These are phyloP conservation scores for Phragmatobia fuliginosa DNA, from an alignment of 2,888 invertebrate genomes.

Conservation along the genomic window DNA sequence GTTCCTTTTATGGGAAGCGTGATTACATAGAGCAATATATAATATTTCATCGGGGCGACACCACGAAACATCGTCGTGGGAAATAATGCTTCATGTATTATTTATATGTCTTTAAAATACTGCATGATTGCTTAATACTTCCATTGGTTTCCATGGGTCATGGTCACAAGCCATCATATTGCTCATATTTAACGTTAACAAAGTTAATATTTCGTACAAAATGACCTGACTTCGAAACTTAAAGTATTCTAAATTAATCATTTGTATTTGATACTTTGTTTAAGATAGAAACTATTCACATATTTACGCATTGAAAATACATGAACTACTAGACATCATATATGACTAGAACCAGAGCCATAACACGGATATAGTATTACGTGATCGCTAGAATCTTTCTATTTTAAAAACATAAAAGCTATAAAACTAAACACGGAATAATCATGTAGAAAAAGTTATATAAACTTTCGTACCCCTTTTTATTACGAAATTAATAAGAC, in stretches of 20 bases:
- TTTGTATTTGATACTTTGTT: not conserved
- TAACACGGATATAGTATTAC: not conserved
- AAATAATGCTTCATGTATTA: constrained; percentile 10
- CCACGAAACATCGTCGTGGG: constrained; percentile 3
- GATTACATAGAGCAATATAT: not conserved
- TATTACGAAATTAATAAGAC: not conserved
- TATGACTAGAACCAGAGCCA: not conserved
- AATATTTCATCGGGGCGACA: constrained; percentile 6
- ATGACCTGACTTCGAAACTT: not conserved
- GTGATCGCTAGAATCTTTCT: not conserved
- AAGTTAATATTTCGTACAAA: not conserved
- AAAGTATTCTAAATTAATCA: not conserved
- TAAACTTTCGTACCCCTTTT: not conserved
- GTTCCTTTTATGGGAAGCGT: not conserved
- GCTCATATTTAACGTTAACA: not conserved
- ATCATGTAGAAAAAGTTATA: not conserved
- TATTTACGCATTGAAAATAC: not conserved
- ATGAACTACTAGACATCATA: not conserved
- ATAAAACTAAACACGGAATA: not conserved
- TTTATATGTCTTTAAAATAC: constrained; percentile 5
- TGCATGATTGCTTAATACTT: not conserved
- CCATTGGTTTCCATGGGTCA: not conserved
- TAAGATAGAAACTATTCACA: not conserved
- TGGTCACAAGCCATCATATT: not conserved
- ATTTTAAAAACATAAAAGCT: not conserved